These are phyloP conservation scores for Colossoma macropomum DNA, from an alignment of 2,113 vertebrate genomes.

Conservation along the genomic window DNA sequence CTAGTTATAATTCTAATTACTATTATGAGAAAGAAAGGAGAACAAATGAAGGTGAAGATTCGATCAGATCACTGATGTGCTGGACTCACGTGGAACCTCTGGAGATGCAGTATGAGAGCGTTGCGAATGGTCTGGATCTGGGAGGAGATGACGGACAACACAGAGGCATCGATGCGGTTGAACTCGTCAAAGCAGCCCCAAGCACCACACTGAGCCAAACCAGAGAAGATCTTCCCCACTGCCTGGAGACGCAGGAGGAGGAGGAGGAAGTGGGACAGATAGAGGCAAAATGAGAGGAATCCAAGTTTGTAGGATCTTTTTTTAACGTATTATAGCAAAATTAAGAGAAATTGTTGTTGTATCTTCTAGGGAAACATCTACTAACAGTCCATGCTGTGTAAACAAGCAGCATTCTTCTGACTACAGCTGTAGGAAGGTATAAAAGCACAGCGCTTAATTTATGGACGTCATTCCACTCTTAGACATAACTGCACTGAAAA, in stretches of 20 bases:
- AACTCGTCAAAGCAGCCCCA: constrained; percentile 99
- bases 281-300: neutral
- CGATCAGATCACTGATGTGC: neutral
- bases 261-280: neutral
- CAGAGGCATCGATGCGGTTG: constrained; percentile 94
- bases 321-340: too few relatives aligned
- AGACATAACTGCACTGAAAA: neutral
- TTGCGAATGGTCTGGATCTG: constrained; percentile 96
- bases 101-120: constrained; percentile 87
- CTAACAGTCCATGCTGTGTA: too few relatives aligned
- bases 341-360: too few relatives aligned
- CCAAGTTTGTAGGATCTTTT: too few relatives aligned
- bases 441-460: too few relatives aligned
- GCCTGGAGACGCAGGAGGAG: constrained; percentile 75
- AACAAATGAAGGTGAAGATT: neutral
- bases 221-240: constrained; percentile 94
- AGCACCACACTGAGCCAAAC: constrained; percentile 93
- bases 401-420: too few relatives aligned
- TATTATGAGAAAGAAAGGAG: too few relatives aligned
- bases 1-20: too few relatives aligned
- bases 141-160: constrained; percentile 96
- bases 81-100: constrained; percentile 85
- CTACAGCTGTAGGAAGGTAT: too few relatives aligned
- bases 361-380: too few relatives aligned
- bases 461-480: neutral